Evolutionary conservation across 1,140 invertebrate species (phyloP).

Genomic region (Acromyrmex charruanus): DNA sequence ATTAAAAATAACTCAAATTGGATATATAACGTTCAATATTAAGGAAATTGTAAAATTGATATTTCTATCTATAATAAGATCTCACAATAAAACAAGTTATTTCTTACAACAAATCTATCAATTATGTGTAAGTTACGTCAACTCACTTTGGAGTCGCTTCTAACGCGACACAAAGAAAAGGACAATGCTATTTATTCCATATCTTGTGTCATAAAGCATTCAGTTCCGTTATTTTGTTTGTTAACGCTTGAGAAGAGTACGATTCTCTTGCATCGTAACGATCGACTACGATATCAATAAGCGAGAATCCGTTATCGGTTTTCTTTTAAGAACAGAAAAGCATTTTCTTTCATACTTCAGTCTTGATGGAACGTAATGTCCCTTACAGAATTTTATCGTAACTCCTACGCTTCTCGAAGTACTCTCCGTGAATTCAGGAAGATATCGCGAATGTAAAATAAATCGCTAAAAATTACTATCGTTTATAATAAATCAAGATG

Average conservation of each 20-base stretch:
- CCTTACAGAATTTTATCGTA: slow-evolving; percentile 28
- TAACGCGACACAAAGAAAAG: not conserved
- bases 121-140: slow-evolving; percentile 1
- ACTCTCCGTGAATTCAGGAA: not conserved
- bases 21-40: not conserved
- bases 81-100: not conserved
- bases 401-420: not conserved
- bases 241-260: slow-evolving; percentile 61
- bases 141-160: not conserved
- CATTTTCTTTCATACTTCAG: slow-evolving; percentile 15
- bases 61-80: not conserved
- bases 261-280: slow-evolving; percentile 48
- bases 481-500: not conserved
- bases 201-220: slow-evolving; percentile 1
- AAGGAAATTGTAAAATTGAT: not conserved
- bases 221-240: slow-evolving; percentile 63
- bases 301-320: slow-evolving; percentile 61
- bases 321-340: slow-evolving; percentile 36
- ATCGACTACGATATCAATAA: slow-evolving; percentile 65
- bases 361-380: slow-evolving; percentile 24
- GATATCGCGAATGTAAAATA: slow-evolving; percentile 5
- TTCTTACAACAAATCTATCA: not conserved
- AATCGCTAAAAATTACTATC: not conserved
- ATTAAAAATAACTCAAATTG: too few species aligned
- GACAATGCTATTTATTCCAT: not conserved